A percentile compares a stretch with the other conserved stretches of the same genome.
Conservation (phyloP, 2,888 invertebrate species). For the Cephonodes hylas region DNA sequence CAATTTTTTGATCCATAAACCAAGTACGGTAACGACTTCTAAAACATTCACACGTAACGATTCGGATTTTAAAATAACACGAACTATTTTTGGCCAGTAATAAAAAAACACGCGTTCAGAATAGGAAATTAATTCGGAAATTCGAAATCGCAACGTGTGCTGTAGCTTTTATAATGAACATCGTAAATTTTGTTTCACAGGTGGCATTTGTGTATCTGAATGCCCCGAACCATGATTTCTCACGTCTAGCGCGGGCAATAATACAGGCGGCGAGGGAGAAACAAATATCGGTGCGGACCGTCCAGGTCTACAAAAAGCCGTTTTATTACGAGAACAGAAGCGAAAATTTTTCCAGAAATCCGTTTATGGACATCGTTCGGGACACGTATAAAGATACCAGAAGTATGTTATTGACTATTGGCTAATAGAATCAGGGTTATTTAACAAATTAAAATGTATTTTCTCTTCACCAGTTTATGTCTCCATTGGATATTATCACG, state of each 20-base stretch:
- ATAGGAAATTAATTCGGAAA: background rate
- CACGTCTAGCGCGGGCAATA: conserved; percentile 89
- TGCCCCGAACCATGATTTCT: conserved; percentile 87
- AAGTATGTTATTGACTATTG: conserved; percentile 82
- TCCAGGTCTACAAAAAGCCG: conserved; percentile 66
- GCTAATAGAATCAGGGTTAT: background rate
- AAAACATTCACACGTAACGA: background rate
- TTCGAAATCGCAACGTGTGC: background rate
- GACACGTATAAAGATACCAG: conserved; percentile 92
- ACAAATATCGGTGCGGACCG: conserved; percentile 85
- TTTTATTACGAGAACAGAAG: conserved; percentile 84
- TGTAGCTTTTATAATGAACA: conserved; percentile 7
- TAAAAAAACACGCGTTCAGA: background rate
- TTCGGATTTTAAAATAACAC: background rate
- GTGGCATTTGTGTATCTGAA: conserved; percentile 92
- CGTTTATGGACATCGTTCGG: conserved; percentile 90
- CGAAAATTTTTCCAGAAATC: conserved; percentile 91
- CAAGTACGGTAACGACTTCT: background rate
- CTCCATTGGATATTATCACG: conserved; percentile 93
- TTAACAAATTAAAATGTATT: background rate
- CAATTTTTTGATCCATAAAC: background rate
- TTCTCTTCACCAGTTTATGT: conserved; percentile 88
- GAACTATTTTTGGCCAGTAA: background rate
- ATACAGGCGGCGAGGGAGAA: conserved; percentile 85
- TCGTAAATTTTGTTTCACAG: conserved; percentile 57